Conservation (phyloP, 2,113 vertebrate species). For the Seriola quinqueradiata region DNA sequence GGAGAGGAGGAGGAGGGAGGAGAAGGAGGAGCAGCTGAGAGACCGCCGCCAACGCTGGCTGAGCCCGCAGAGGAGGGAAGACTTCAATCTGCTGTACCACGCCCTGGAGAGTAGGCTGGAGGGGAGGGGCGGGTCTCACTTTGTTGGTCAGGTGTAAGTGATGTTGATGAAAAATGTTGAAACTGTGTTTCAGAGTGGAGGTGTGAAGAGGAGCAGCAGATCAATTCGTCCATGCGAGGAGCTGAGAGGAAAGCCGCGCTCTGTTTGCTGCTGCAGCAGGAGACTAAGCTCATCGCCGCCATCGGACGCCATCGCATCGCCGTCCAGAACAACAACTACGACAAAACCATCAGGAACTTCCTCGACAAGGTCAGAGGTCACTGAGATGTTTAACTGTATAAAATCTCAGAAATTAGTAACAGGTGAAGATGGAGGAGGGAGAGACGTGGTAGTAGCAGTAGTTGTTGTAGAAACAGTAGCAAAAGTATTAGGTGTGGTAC, state of each 20-base stretch:
- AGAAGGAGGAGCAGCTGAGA: conserved; percentile 85
- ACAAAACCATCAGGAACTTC: conserved; percentile 82
- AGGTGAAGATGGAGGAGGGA: too few relatives aligned
- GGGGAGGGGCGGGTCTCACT: too few relatives aligned
- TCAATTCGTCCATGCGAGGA: conserved; percentile 84
- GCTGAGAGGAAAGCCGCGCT: conserved; percentile 91
- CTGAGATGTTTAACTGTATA: not conserved
- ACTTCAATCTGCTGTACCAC: conserved; percentile 91
- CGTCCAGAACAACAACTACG: conserved; percentile 73
- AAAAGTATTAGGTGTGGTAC: too few relatives aligned
- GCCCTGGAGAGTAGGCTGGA: conserved; percentile 89
- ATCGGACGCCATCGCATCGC: conserved; percentile 85
- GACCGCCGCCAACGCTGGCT: conserved; percentile 85
- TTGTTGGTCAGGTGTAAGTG: accelerated
- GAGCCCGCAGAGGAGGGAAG: conserved; percentile 89
- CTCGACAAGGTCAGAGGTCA: conserved; percentile 89
- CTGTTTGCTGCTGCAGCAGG: conserved; percentile 90
- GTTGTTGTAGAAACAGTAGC: too few relatives aligned
- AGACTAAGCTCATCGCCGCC: conserved; percentile 87
- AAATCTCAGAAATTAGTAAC: too few relatives aligned
- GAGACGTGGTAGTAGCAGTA: too few relatives aligned
- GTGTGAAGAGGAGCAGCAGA: conserved; percentile 82
- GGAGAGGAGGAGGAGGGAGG: conserved; percentile 77
- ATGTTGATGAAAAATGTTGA: accelerated
- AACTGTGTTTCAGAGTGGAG: conserved; percentile 87